Conservation (phyloP, 2,888 invertebrate genomes). For the Agrotis segetum region DNA sequence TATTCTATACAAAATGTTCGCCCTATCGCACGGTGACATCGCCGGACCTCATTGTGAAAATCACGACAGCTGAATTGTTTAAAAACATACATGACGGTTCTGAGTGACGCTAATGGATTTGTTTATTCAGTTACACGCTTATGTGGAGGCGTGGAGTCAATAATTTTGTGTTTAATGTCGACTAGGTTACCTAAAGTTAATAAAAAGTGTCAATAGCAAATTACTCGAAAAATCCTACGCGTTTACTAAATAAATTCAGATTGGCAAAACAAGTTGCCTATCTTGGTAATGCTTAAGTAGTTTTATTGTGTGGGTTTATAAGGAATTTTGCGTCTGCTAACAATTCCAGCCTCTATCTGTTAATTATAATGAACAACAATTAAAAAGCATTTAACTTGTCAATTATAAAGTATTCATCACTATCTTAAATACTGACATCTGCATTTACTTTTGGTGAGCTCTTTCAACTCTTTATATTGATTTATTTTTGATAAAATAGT, state of each 20-base stretch:
- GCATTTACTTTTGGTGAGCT: neutral
- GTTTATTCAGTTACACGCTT: constrained; percentile 50
- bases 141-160: constrained; percentile 13
- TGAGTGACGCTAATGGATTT: constrained; percentile 47
- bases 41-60: constrained; percentile 58
- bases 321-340: too few relatives aligned
- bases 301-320: too few relatives aligned
- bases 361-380: too few relatives aligned
- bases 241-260: too few relatives aligned
- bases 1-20: constrained; percentile 84
- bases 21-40: constrained; percentile 83
- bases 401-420: neutral
- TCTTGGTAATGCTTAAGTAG: too few relatives aligned
- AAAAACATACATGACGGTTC: constrained; percentile 33
- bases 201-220: neutral
- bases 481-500: neutral
- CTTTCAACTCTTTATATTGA: neutral
- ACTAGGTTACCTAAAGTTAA: neutral
- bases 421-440: neutral
- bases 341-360: neutral
- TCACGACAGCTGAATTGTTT: constrained; percentile 51
- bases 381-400: neutral
- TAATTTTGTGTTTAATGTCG: constrained; percentile 9
- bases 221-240: neutral
- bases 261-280: too few relatives aligned